Base-by-base conservation (phyloP, 2,113 vertebrate species). In the Dromaius novaehollandiae region DNA sequence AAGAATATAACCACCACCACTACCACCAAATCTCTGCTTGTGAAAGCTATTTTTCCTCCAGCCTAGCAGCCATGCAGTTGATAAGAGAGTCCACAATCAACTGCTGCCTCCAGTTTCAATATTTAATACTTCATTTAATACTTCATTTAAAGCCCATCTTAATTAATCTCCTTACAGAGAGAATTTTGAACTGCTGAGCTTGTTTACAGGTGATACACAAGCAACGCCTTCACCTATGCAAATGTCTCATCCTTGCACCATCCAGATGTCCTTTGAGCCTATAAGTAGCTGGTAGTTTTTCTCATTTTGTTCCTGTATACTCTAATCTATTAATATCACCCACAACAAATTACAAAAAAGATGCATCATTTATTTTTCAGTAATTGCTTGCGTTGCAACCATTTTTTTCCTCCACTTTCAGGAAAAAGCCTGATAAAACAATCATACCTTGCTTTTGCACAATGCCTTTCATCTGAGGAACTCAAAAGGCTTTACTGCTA, bases 371-470 rank as follows among this genome's bases (percentile, higher is more conserved):
- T 90, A 58, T 48, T 89, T 42, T 69, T 51, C 19, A 69, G 53
- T 42, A 58, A 92, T 36, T 79, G 66, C 83, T 48, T 28, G 80
- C 66, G 32, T 7, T 60, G 26, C 42, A 74, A 96, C 81, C 75
- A 80, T 83, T 56, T 92, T 58, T 88, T 88, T 91, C 91, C 91
- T 83, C 53, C n/a, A 68, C 53, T 73, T 82, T 78, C 50, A 91
- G 77, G 14, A 69, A 76, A 79, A 14, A 40, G 19, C 18, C 46
- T 48, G 46, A 48, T 56, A n/a, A 70, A 95, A 21, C 32, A 42
- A 75, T 76, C 48, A 51, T 22, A 16, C 68, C 24, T n/a, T 70
- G 34, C 30, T n/a, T 32, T 30, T 14, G 20, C 32, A 16, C 44
- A 25, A 32, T 69, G 26, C 36, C n/a, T 95, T 90, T 82, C 34